These are phyloP conservation scores for Anser cygnoides DNA, from an alignment of 2,113 vertebrate genomes.

Conservation along the genomic window DNA sequence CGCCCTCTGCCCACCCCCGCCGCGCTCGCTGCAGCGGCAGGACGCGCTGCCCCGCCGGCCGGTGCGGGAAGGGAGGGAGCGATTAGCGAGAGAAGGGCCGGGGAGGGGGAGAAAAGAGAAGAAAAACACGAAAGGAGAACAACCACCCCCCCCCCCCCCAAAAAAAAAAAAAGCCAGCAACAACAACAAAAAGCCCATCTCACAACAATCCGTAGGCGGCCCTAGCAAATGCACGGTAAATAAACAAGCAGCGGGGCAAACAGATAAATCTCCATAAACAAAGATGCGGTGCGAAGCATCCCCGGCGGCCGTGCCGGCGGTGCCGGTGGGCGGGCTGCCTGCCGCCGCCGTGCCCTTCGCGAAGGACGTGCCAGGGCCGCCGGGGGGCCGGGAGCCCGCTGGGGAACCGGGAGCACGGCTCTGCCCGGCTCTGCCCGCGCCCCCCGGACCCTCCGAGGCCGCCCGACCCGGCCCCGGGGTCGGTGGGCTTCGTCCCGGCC, in stretches of 20 bases:
- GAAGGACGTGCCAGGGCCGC: too few species aligned
- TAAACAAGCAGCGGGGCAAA: background rate
- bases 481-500: too few species aligned
- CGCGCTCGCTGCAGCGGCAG: background rate
- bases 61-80: slow-evolving; percentile 1
- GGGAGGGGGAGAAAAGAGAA: too few species aligned
- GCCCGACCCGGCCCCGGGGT: background rate
- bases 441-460: too few species aligned
- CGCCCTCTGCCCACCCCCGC: background rate
- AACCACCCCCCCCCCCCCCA: background rate
- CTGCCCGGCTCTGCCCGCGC: background rate
- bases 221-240: background rate
- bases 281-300: background rate
- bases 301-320: background rate
- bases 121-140: background rate
- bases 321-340: too few species aligned
- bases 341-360: too few species aligned
- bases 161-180: background rate
- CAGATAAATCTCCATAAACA: background rate
- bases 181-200: background rate
- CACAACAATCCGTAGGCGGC: background rate
- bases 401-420: too few species aligned
- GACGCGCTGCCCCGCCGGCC: background rate
- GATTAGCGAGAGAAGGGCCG: background rate
- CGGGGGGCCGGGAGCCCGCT: too few species aligned